Conservation (phyloP, 2,797 vertebrate genomes). For the Agapornis canus region DNA sequence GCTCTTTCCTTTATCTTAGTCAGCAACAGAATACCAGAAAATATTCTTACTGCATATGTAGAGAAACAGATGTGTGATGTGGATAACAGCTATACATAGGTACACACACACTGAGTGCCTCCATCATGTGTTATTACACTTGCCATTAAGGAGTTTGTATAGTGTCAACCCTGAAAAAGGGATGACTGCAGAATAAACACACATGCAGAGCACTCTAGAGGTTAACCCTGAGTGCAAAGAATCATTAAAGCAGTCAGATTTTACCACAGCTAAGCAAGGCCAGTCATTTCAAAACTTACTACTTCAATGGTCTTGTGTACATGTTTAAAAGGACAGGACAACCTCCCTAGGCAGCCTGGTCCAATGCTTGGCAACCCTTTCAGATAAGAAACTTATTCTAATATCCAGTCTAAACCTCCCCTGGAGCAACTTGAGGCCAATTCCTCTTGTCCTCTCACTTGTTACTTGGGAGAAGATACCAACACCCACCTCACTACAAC, state of each 20-base stretch:
- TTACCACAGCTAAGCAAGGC: not conserved
- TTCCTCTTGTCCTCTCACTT: not conserved
- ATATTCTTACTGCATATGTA: not conserved
- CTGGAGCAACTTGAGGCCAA: not conserved
- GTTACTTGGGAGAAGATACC: not conserved
- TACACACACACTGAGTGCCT: not conserved
- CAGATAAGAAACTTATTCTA: not conserved
- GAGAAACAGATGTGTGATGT: not conserved
- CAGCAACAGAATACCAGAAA: not conserved
- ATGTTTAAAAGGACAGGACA: not conserved
- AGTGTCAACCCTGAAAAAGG: not conserved
- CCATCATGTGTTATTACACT: not conserved
- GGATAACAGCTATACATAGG: accelerated
- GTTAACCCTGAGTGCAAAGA: not conserved
- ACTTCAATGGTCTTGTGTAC: not conserved
- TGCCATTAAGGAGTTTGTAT: not conserved
- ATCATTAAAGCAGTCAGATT: not conserved
- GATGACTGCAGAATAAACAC: not conserved
- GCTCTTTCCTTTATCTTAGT: not conserved
- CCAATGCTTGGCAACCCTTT: not conserved
- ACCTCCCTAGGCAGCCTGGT: not conserved
- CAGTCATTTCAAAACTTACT: not conserved
- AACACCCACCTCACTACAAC: not conserved
- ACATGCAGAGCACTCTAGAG: not conserved
- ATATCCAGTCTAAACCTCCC: not conserved